Evolutionary conservation across 1,140 invertebrate species (phyloP).

Genomic region (Aphelenchoides besseyi): DNA sequence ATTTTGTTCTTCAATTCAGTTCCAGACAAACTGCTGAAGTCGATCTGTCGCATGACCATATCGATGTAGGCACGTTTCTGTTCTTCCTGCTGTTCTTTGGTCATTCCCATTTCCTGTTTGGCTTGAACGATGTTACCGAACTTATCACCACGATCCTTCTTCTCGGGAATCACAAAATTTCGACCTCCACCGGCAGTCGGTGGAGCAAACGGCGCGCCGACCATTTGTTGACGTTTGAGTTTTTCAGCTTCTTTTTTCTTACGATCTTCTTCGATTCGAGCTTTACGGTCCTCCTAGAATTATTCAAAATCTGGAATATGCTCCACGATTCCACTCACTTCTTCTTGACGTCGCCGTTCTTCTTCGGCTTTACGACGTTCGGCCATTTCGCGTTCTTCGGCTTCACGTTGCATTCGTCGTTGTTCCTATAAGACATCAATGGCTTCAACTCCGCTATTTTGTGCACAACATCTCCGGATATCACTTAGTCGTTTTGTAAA

Average conservation of each 20-base stretch:
- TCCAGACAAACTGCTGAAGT: conserved; percentile 50
- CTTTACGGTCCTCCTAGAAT: conserved; percentile 52
- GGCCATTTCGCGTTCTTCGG: conserved; percentile 55
- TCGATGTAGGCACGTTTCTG: conserved; percentile 4
- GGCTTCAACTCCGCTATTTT: too few relatives aligned
- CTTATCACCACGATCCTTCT: conserved; percentile 58
- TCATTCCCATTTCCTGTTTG: conserved; percentile 56
- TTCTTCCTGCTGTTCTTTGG: conserved; percentile 59
- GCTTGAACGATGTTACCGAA: conserved; percentile 62
- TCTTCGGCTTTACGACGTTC: conserved; percentile 55
- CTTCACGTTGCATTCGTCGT: conserved; percentile 59
- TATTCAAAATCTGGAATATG: conserved; percentile 3
- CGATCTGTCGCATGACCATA: conserved; percentile 44
- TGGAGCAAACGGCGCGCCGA: conserved; percentile 34
- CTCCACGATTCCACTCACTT: conserved; percentile 31
- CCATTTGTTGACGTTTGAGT: conserved; percentile 35
- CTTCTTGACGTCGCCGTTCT: conserved; percentile 52
- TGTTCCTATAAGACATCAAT: too few relatives aligned
- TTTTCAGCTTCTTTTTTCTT: conserved; percentile 53
- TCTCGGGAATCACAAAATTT: conserved; percentile 58
- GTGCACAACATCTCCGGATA: too few relatives aligned
- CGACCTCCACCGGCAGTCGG: conserved; percentile 43
- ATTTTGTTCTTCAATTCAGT: conserved; percentile 59
- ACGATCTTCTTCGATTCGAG: conserved; percentile 46
- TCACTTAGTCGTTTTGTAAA: too few relatives aligned